phyloP scores from a whole-genome alignment of 2,888 invertebrate species.

The Alsophila aescularia region DNA sequence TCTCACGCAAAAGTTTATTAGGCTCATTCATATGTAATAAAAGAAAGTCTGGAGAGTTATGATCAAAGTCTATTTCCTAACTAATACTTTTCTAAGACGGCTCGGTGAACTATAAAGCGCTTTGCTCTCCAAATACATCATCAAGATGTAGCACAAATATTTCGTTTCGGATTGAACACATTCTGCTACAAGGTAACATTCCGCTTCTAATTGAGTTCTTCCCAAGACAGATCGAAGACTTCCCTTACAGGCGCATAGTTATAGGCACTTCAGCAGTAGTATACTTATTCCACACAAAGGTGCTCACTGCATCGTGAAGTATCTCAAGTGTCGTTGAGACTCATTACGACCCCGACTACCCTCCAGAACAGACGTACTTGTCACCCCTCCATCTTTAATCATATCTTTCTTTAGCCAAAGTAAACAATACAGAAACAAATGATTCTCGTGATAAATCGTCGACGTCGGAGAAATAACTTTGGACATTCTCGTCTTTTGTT shows the following conservation, averaged over 20 bases:
- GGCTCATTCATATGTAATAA: too few relatives aligned
- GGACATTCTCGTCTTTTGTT: constrained; percentile 66
- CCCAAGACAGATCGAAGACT: constrained; percentile 7
- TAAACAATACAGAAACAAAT: constrained; percentile 67
- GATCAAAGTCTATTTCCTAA: too few relatives aligned
- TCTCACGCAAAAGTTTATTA: too few relatives aligned
- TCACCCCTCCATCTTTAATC: constrained; percentile 31
- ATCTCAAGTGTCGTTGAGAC: constrained; percentile 38
- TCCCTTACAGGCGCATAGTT: not conserved
- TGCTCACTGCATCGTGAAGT: constrained; percentile 23
- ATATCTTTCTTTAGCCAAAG: constrained; percentile 43
- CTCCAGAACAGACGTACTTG: constrained; percentile 32
- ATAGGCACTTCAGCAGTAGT: constrained; percentile 5
- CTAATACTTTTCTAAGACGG: too few relatives aligned
- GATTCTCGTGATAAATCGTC: constrained; percentile 69
- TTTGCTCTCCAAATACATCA: too few relatives aligned
- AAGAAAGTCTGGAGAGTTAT: too few relatives aligned
- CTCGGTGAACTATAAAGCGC: too few relatives aligned
- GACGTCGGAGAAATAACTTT: constrained; percentile 60
- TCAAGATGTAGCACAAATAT: not conserved
- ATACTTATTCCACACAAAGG: constrained; percentile 17
- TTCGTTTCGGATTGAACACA: not conserved
- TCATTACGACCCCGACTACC: constrained; percentile 45
- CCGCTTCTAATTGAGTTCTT: constrained; percentile 14
- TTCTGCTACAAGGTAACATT: not conserved